Conservation (phyloP, 30 jellyfish, hydroid and myxozoan genomes). For the Turritopsis dohrnii region DNA sequence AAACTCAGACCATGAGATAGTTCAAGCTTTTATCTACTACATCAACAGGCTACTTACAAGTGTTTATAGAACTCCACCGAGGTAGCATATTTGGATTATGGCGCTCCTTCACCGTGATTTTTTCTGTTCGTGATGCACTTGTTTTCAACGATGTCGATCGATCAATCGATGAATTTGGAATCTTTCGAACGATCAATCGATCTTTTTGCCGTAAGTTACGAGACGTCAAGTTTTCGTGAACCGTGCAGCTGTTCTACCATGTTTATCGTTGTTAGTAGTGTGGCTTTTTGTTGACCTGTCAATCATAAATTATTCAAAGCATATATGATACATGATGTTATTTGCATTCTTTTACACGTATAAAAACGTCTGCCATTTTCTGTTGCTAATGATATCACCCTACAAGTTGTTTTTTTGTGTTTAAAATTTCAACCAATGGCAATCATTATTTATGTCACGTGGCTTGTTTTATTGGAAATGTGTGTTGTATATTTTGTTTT, state of each 20-base stretch:
- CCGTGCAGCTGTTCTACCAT: neutral
- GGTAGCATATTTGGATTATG: neutral
- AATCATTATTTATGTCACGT: neutral
- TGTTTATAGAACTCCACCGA: constrained; percentile 1
- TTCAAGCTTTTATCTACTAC: constrained; percentile 21
- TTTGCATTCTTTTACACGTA: neutral
- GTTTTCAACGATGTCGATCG: no score
- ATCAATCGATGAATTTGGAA: no score
- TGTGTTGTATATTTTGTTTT: neutral
- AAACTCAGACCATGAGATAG: constrained; percentile 42
- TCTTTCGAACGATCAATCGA: no score
- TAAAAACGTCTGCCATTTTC: no score
- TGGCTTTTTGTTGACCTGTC: neutral
- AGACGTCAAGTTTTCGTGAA: neutral
- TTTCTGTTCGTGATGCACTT: no score
- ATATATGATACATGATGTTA: neutral
- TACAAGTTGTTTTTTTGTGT: no score
- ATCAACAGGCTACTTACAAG: constrained; percentile 10
- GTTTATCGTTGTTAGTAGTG: neutral
- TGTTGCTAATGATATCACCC: neutral
- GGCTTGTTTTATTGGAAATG: neutral
- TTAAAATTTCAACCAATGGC: constrained; percentile 21
- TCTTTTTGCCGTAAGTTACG: no score
- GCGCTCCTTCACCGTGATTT: neutral
- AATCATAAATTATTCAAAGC: neutral